Evolutionary conservation across 2,113 vertebrate genomes (phyloP).

Genomic region (Balaenoptera acutorostrata): DNA sequence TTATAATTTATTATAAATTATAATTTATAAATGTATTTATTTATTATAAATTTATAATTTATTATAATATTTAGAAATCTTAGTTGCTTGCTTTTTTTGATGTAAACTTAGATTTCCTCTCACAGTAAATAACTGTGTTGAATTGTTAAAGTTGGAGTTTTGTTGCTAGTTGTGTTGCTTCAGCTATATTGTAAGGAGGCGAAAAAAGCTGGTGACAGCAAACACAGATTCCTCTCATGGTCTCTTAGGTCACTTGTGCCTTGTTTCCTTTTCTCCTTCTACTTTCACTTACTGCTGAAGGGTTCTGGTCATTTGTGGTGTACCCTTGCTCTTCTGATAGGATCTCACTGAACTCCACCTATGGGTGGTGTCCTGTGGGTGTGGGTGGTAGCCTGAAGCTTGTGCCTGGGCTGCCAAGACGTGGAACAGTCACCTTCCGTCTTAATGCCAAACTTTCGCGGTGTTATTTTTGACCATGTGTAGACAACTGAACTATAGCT

Average conservation of each 20-base stretch:
- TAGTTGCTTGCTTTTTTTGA: background rate
- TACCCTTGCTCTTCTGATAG: background rate
- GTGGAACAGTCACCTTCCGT: background rate
- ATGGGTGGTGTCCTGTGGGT: background rate
- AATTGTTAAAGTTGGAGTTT: background rate
- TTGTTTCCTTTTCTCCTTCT: background rate
- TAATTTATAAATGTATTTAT: no score
- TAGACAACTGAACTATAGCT: background rate
- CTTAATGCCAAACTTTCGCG: background rate
- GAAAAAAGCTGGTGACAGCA: background rate
- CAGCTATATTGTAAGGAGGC: background rate
- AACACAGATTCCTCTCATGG: background rate
- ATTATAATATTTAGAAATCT: background rate
- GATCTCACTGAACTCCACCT: background rate
- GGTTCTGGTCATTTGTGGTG: background rate
- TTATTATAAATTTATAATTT: no score
- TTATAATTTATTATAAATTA: background rate
- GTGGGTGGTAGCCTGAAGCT: background rate
- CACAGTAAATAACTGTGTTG: background rate
- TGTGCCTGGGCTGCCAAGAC: background rate
- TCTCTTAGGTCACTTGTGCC: background rate
- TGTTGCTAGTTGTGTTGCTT: background rate
- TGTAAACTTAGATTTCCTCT: background rate
- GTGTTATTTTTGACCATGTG: background rate
- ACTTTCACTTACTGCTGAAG: background rate